These are phyloP conservation scores for Cyphomyrus plagiostoma DNA, from an alignment of 2,113 vertebrate genomes.

Conservation along the genomic window DNA sequence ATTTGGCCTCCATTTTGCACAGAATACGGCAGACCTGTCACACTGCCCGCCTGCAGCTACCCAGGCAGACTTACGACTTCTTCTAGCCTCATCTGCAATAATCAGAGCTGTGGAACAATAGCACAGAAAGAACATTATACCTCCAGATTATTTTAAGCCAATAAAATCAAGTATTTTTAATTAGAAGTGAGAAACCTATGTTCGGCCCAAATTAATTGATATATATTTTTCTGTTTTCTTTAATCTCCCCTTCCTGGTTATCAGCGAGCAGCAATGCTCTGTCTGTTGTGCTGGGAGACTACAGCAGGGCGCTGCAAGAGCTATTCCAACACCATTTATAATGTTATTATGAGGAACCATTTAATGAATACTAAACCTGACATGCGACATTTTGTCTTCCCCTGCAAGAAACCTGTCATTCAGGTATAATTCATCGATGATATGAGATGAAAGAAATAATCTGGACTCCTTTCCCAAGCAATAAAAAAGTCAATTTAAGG, in stretches of 20 bases:
- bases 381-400: slow-evolving; percentile 1
- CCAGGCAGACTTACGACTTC: not conserved
- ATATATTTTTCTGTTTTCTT: not conserved
- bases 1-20: slow-evolving; percentile 14
- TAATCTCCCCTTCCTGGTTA: slow-evolving; percentile 5
- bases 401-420: not conserved
- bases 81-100: not conserved
- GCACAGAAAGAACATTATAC: not conserved
- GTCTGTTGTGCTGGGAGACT: not conserved
- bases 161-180: slow-evolving; percentile 2
- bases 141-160: not conserved
- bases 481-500: not conserved
- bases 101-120: not conserved
- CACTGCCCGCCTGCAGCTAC: slow-evolving; percentile 15
- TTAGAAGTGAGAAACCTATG: not conserved
- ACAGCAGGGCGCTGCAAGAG: not conserved
- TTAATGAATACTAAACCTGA: slow-evolving; percentile 11
- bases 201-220: not conserved
- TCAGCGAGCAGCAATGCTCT: not conserved
- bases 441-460: not conserved
- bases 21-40: slow-evolving; percentile 21
- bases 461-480: not conserved
- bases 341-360: slow-evolving; percentile 1
- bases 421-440: not conserved
- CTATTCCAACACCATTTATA: not conserved